A percentile compares a stretch with the other conserved stretches of the same genome.
These are phyloP conservation scores for Catharus ustulatus DNA, from an alignment of 2,797 vertebrate genomes.

Conservation along the genomic window DNA sequence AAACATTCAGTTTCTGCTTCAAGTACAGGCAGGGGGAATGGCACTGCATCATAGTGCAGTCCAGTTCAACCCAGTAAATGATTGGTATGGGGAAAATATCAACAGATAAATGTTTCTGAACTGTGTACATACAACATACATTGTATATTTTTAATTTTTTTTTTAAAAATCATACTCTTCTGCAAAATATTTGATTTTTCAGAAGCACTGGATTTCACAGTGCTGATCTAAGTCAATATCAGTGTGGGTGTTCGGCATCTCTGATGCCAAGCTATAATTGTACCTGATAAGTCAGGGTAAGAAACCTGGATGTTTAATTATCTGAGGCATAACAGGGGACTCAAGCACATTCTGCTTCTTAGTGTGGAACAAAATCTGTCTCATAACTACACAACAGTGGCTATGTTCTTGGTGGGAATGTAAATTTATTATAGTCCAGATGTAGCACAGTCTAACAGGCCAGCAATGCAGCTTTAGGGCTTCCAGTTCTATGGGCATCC, in stretches of 20 bases:
- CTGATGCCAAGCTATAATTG: slow-evolving; percentile 18
- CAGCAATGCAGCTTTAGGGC: neutral
- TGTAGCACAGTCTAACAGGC: neutral
- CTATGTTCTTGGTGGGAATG: neutral
- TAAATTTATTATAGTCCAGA: neutral
- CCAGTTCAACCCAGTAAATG: neutral
- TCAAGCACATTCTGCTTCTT: neutral
- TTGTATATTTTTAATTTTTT: neutral
- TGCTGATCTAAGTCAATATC: neutral
- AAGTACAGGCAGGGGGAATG: neutral
- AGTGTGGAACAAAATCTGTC: neutral
- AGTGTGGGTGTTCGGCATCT: neutral
- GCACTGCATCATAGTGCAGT: neutral
- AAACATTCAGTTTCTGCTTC: neutral
- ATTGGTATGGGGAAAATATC: neutral
- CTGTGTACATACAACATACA: neutral
- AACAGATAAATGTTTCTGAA: neutral
- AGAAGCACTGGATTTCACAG: neutral
- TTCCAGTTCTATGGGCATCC: neutral
- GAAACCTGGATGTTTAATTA: slow-evolving; percentile 15
- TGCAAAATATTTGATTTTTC: neutral
- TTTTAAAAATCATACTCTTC: neutral
- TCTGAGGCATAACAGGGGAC: neutral
- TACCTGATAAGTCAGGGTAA: slow-evolving; percentile 1
- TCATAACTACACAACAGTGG: neutral